Evolutionary conservation across 92 coral and sea anemone species (phyloP).

Genomic region (Umimayanthus chanpuru): DNA sequence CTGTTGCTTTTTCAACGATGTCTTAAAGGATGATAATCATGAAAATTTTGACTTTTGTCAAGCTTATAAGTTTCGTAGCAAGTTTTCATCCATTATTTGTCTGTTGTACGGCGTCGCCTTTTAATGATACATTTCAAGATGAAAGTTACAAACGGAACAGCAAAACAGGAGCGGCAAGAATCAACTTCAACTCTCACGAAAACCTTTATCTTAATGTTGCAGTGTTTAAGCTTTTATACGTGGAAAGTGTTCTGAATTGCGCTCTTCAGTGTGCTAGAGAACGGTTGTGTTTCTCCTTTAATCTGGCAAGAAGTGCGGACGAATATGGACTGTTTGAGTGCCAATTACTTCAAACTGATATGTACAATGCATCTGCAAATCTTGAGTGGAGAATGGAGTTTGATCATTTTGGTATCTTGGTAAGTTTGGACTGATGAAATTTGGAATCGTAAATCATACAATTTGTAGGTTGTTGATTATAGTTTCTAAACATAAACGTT

Average conservation of each 20-base stretch:
- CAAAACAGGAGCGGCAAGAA: background rate
- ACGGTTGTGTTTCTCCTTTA: constrained; percentile 17
- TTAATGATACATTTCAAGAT: constrained; percentile 7
- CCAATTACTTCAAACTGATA: constrained; percentile 34
- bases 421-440: constrained; percentile 13
- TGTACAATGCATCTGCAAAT: constrained; percentile 24
- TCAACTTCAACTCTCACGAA: constrained; percentile 6
- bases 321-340: constrained; percentile 3
- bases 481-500: background rate
- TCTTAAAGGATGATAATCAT: background rate
- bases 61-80: background rate
- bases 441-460: too few species aligned
- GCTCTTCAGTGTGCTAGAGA: background rate
- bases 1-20: background rate
- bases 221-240: background rate
- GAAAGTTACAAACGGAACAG: constrained; percentile 7
- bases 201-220: constrained; percentile 15
- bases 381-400: constrained; percentile 14
- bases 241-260: constrained; percentile 19
- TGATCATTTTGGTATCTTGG: constrained; percentile 36
- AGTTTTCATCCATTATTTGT: background rate
- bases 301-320: constrained; percentile 2
- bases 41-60: background rate
- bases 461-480: too few species aligned
- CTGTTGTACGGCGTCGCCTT: background rate